Conservation (phyloP, 2,797 vertebrate genomes). For the Pyrocephalus nanus region DNA sequence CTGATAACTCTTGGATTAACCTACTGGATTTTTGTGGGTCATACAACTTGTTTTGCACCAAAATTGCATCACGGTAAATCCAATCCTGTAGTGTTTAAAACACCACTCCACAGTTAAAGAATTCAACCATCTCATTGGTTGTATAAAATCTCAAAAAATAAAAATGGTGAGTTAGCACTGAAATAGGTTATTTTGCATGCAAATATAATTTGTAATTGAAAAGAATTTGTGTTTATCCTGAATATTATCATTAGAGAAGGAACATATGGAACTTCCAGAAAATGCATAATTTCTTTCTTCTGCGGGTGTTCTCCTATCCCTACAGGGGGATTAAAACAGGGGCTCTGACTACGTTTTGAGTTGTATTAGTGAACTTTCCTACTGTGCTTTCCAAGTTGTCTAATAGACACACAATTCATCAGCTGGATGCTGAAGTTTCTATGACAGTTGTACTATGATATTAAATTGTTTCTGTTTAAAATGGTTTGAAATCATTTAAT, state of each 20-base stretch:
- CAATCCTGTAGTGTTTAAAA: not conserved
- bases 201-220: not conserved
- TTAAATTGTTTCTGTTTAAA: conserved; percentile 17
- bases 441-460: not conserved
- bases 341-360: conserved; percentile 16
- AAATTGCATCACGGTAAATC: not conserved
- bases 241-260: not conserved
- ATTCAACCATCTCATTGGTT: not conserved
- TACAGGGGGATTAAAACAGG: not conserved
- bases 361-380: conserved; percentile 26
- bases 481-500: not conserved
- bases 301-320: not conserved
- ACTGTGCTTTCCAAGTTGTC: conserved; percentile 10
- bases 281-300: not conserved
- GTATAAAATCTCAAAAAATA: not conserved
- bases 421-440: not conserved
- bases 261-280: not conserved
- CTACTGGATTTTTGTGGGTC: not conserved
- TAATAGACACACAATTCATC: not conserved
- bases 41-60: not conserved
- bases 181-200: not conserved
- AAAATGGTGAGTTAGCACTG: not conserved
- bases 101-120: not conserved
- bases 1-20: not conserved
- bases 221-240: not conserved